Conservation (phyloP, 2,113 vertebrate species). For the Urocolius indicus region DNA sequence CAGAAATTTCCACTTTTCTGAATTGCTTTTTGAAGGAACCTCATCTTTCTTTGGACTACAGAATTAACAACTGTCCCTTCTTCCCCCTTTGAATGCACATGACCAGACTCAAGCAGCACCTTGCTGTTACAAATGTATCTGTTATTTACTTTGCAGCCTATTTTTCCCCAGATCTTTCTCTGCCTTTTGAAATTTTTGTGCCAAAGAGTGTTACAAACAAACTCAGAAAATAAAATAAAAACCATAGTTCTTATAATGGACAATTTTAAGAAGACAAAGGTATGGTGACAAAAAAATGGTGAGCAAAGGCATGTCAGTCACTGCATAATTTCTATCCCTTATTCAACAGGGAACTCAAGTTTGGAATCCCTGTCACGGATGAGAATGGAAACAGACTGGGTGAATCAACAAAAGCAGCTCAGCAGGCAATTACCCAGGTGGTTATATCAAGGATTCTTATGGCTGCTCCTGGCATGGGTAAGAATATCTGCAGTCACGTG, state of each 20-base stretch:
- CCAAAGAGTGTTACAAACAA: neutral
- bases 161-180: neutral
- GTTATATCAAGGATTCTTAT: conserved; percentile 96
- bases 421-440: conserved; percentile 95
- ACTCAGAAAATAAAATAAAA: neutral
- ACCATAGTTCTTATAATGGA: neutral
- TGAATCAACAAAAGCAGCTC: conserved; percentile 91
- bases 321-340: neutral
- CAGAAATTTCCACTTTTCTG: neutral
- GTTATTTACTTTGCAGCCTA: neutral
- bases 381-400: conserved; percentile 92
- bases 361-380: conserved; percentile 92
- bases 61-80: neutral
- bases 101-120: neutral
- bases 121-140: neutral
- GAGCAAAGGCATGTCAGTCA: neutral
- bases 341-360: conserved; percentile 87
- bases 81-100: neutral
- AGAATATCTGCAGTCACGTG: neutral
- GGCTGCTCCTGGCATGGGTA: conserved; percentile 98
- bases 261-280: neutral
- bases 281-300: neutral
- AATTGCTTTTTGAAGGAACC: neutral
- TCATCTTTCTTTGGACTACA: neutral
- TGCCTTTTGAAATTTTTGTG: neutral